These are phyloP conservation scores for Propithecus perrieri DNA, from an alignment of 2,797 vertebrate species.

Conservation along the genomic window DNA sequence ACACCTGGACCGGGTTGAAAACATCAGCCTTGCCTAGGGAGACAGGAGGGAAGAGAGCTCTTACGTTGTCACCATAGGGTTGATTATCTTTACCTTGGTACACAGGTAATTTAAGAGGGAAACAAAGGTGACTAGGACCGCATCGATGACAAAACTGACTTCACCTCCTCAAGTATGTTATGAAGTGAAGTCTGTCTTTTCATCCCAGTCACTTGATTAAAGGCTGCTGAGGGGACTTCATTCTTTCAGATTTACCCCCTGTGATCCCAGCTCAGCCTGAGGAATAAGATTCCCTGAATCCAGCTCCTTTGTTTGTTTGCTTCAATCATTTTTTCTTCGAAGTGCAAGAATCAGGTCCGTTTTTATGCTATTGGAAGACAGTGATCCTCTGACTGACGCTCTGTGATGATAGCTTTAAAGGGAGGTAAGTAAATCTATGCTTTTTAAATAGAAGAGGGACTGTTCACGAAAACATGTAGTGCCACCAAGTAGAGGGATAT, in stretches of 20 bases:
- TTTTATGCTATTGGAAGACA: background rate
- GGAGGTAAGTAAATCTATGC: background rate
- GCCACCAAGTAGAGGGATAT: background rate
- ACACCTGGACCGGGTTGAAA: background rate
- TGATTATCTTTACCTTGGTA: background rate
- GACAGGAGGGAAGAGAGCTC: too few relatives aligned
- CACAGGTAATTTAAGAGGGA: background rate
- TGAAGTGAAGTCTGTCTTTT: background rate
- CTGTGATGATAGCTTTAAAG: background rate
- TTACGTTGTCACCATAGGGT: background rate
- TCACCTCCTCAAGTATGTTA: background rate
- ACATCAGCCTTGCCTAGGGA: background rate
- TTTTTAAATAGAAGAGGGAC: background rate
- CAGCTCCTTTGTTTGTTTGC: background rate
- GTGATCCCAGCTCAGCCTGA: background rate
- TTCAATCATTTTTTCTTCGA: background rate
- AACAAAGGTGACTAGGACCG: background rate
- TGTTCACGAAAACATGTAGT: background rate
- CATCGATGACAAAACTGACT: background rate
- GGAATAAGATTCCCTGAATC: background rate
- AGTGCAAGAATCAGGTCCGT: background rate
- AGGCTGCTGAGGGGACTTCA: background rate
- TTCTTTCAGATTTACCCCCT: background rate
- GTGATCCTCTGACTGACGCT: background rate
- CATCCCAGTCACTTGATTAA: background rate